Base-by-base conservation (phyloP, 1,140 invertebrate species). In the Drosophila gunungcola region DNA sequence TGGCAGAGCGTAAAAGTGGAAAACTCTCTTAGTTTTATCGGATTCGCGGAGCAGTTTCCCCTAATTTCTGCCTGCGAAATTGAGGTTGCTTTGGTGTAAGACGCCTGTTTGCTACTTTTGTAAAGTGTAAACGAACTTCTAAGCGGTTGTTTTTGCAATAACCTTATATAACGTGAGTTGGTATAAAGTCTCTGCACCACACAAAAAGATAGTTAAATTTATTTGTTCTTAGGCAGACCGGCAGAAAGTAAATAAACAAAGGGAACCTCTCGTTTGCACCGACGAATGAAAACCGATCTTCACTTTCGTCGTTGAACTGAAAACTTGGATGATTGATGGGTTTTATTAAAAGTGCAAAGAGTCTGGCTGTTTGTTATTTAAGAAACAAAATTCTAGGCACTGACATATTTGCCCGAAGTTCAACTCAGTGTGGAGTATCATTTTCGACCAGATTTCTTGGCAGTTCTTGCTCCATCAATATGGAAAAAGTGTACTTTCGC, bases 401-500 rank as follows among this genome's bases (percentile, higher is more conserved):
- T 16, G 9, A 51, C 11, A 5, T 11, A 21, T 5, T 51, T 10
- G 1, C 13, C 13, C 11, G 32, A 52, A 12, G 4, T 11, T 11
- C 1, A 21, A 21, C n/a, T 16, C 27, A 16, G n/a, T 2, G 7
- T 3, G 13, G n/a, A 32, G 27, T 0, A 16, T 11, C 3, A 13
- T 41, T 58, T 21, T 16, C 11, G n/a, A 29, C 16, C 49, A 52
- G 49, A 36, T 36, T 60, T 42, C 32, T 6, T 42, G 11, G 27
- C 12, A 60, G 16, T 21, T 42, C n/a, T 4, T n/a, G 25, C 29
- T 9, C 39, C 16, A 13, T 72, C 52, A 76, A 55, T 13, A 94
- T 94, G 93, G 90, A 94, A 25, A 93, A 93, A 69, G 94, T 93
- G 3, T 93, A 94, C 75, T 75, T 95, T 13, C 86, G 93, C n/a